Evolutionary conservation across 2,888 invertebrate genomes (phyloP).

Genomic region (Polyploca ridens): DNA sequence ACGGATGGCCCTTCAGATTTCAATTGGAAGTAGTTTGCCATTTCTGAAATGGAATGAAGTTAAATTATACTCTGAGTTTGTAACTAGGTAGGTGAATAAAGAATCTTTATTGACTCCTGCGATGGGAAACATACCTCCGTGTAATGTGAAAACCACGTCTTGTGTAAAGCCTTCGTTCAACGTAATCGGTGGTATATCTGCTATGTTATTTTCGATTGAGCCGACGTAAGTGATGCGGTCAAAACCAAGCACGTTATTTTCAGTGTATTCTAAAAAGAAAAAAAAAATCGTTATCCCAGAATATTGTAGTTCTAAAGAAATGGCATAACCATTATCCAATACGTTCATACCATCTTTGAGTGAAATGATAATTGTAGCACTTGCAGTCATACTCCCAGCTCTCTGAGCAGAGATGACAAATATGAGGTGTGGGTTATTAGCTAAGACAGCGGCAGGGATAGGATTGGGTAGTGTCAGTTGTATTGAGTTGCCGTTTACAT

Average conservation of each 20-base stretch:
- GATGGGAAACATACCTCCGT: too few relatives aligned
- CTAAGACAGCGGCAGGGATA: conserved; percentile 36
- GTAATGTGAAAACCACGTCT: too few relatives aligned
- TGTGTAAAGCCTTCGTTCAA: too few relatives aligned
- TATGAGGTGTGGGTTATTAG: conserved; percentile 40
- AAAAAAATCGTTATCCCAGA: not conserved
- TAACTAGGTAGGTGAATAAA: too few relatives aligned
- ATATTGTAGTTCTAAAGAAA: not conserved
- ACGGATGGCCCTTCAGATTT: conserved; percentile 22
- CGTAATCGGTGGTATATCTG: too few relatives aligned
- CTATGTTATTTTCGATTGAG: too few relatives aligned
- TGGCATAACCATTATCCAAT: not conserved
- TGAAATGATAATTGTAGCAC: conserved; percentile 37
- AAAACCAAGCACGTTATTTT: not conserved
- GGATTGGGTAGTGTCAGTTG: conserved; percentile 22
- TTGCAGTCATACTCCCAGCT: conserved; percentile 24
- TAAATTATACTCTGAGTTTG: not conserved
- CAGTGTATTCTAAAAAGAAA: not conserved
- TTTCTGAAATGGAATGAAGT: conserved; percentile 19
- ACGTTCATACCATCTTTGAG: conserved; percentile 31
- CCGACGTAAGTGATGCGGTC: conserved; percentile 4
- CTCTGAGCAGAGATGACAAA: conserved; percentile 37
- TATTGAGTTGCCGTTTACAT: conserved; percentile 23
- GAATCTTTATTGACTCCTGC: too few relatives aligned
- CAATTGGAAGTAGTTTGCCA: conserved; percentile 21